Conservation (phyloP, 2,888 invertebrate genomes). For the Napeogenes sylphis region DNA sequence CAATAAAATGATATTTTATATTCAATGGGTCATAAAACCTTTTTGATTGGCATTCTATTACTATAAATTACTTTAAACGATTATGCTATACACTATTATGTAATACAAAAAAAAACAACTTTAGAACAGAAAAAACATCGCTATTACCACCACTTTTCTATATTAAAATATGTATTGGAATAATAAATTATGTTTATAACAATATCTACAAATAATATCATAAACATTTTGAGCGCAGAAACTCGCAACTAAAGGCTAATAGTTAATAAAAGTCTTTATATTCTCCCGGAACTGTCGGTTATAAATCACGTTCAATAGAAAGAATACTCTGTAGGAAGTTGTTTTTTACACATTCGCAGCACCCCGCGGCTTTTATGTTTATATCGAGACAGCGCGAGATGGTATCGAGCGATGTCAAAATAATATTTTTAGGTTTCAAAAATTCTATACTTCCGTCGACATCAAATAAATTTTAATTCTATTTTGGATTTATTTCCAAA, state of each 20-base stretch:
- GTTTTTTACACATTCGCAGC: constrained; percentile 23
- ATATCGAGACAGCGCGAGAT: not conserved
- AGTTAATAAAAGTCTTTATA: constrained; percentile 54
- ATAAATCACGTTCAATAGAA: constrained; percentile 37
- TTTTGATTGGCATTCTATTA: constrained; percentile 24
- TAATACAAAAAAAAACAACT: not conserved
- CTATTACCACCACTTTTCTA: no score
- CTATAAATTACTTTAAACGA: constrained; percentile 17
- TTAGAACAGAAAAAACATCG: no score
- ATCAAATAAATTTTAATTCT: no score
- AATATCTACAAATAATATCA: not conserved
- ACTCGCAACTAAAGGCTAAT: constrained; percentile 27
- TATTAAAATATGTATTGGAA: no score
- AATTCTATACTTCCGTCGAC: not conserved
- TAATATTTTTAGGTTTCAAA: not conserved
- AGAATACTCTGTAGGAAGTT: constrained; percentile 31
- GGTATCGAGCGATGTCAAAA: constrained; percentile 23
- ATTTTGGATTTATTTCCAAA: no score
- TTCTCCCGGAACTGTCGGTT: constrained; percentile 57
- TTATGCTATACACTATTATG: not conserved
- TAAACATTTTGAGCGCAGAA: not conserved
- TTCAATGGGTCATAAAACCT: constrained; percentile 20
- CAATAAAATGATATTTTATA: constrained; percentile 24
- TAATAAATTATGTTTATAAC: no score
- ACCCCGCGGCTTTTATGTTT: constrained; percentile 17